A percentile compares a stretch with the other conserved stretches of the same genome.
These are phyloP conservation scores for Spondyliosoma cantharus DNA, from an alignment of 2,797 vertebrate genomes.

Conservation along the genomic window DNA sequence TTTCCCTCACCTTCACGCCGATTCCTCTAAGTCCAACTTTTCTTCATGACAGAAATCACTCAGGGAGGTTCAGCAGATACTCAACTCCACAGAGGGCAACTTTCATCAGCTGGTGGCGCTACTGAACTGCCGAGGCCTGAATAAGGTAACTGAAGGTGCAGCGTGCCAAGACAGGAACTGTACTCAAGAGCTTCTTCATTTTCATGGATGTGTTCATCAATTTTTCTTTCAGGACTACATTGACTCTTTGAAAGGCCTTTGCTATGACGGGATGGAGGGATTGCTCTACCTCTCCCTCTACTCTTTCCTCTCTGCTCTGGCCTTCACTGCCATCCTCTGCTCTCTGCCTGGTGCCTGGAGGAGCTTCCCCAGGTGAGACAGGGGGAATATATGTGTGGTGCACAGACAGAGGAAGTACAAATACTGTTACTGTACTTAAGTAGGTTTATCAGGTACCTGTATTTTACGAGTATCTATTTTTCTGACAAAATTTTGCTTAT, in stretches of 20 bases:
- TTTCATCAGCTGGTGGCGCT: slow-evolving; percentile 94
- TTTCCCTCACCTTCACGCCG: fast-evolving
- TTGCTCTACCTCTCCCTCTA: slow-evolving; percentile 88
- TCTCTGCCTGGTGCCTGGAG: slow-evolving; percentile 93
- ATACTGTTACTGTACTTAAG: no score
- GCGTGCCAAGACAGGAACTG: not conserved
- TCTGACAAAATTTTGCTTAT: no score
- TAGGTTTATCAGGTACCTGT: no score
- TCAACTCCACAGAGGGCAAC: slow-evolving; percentile 92
- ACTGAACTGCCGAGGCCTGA: slow-evolving; percentile 91
- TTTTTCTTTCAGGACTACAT: slow-evolving; percentile 87
- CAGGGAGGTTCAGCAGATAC: slow-evolving; percentile 90
- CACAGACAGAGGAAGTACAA: no score
- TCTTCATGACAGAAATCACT: slow-evolving; percentile 84
- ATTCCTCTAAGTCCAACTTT: slow-evolving; percentile 18
- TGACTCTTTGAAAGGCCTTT: slow-evolving; percentile 91
- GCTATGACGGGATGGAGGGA: slow-evolving; percentile 93
- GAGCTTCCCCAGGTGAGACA: slow-evolving; percentile 89
- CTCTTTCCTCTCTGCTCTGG: slow-evolving; percentile 88
- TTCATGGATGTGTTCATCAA: not conserved
- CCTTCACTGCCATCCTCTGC: slow-evolving; percentile 91
- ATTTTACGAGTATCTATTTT: no score
- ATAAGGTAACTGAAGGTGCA: slow-evolving; percentile 85
- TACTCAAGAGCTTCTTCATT: not conserved
- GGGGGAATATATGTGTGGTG: not conserved